These are phyloP conservation scores for Kradibia gibbosae DNA, from an alignment of 1,140 invertebrate species.

Conservation along the genomic window DNA sequence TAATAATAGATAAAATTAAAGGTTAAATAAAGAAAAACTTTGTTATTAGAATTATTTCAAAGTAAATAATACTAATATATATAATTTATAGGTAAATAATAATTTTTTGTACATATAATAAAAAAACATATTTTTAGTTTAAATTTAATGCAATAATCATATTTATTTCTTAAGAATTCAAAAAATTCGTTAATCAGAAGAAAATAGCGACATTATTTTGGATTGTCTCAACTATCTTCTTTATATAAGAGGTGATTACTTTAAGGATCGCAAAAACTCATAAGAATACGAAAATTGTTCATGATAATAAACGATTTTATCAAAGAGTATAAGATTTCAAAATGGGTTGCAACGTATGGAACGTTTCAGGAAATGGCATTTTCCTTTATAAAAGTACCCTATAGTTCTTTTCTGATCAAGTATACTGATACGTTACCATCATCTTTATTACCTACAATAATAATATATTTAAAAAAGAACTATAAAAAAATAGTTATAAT, in stretches of 20 bases:
- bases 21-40: too few species aligned
- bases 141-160: too few species aligned
- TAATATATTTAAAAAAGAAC: too few species aligned
- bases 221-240: not conserved
- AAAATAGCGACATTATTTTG: not conserved
- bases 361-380: not conserved
- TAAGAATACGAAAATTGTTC: not conserved
- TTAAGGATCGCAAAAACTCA: not conserved
- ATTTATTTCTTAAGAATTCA: too few species aligned
- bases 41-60: too few species aligned
- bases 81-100: too few species aligned
- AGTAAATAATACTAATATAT: too few species aligned
- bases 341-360: not conserved
- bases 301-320: not conserved
- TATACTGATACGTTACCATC: not conserved
- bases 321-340: not conserved
- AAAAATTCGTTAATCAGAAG: too few species aligned
- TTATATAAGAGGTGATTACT: not conserved
- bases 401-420: not conserved
- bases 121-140: too few species aligned
- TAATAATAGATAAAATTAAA: too few species aligned
- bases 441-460: not conserved
- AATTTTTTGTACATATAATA: too few species aligned
- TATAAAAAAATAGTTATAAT: too few species aligned
- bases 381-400: not conserved